Evolutionary conservation across 64 coral and sea anemone species (phyloP), one percentile per base, ranked within the genome.

Genomic region (Platygyra sinensis): DNA sequence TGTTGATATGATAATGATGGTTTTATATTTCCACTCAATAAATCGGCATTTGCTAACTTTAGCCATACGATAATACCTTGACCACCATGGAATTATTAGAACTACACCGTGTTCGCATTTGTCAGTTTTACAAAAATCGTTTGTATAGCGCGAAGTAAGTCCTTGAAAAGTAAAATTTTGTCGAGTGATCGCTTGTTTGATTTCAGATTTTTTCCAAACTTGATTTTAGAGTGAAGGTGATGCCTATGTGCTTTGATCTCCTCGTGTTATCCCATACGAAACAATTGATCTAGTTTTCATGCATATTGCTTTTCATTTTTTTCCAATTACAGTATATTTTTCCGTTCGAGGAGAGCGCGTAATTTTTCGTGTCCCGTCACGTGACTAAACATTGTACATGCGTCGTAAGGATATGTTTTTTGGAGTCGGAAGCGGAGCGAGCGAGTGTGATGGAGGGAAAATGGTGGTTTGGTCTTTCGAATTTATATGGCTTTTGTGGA

Each of bases 391-490:
- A 39, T 32, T 30, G 17, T 75, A 74, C 95, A 97, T 97, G 95
- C 95, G 95, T 78, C 51, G 28, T 86, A 79, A 50, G 31, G 77
- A 91, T 97, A 91, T 91, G n/a, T 97, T 97, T 97, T 39, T 55
- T 92, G 73, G 39, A 74, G 89, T 94, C 80, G 91, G 94, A 79
- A 91, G 80, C 79, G 76, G 86, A 88, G 76, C 77, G 80, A 93
- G 75, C 77, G 80, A 93, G 75, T 93, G 95, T 87, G 76, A 97
- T 97, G 95, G 95, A 93, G 95, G 88, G 95, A 97, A 93, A 85
- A 97, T 97, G 95, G 76, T 94, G 13, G 71, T 59, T 76, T 32
- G 91, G 64, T 89, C 81, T 39, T 82, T 89, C 95, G 82, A 94
- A 87, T 83, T 91, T 88, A 74, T 91, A 97, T 94, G 82, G 90